Base-by-base conservation (phyloP, 2,797 vertebrate genomes). In the Capromys pilorides region DNA sequence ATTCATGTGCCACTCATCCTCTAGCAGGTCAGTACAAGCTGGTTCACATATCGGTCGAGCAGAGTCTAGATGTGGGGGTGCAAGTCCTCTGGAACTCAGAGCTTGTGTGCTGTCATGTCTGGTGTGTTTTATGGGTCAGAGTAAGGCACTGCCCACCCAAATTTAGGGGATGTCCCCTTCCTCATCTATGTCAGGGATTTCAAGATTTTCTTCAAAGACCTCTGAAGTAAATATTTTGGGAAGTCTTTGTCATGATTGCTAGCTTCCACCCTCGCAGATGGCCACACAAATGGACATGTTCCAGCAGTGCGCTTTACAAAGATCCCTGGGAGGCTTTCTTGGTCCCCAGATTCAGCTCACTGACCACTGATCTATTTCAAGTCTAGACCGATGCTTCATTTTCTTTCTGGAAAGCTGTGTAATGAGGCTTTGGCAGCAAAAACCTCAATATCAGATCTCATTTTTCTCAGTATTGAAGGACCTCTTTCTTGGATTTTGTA, bases 101-200 rank as follows among this genome's bases (percentile, higher is more conserved):
- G 19, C 54, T 41, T 33, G 28, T n/a, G 9, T 1, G 1, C 28
- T 16, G 5, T 1, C 7, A 21, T 12, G 11, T 79, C 41, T 6
- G 71, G 24, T 33, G 16, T 14, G 0, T 39, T 57, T 2, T 45
- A 1, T 0, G 0, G 12, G 24, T 75, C 66, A 75, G 5, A 33
- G 9, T 51, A 67, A 39, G 80, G 33, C 41, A 51, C 26, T 3
- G 31, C 0, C 2, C 41, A 57, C 66, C 28, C 45, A 7, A 45
- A n/a, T 12, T 41, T 31, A 5, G 81, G 21, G 21, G 5, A 1
- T 18, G 1, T 45, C 71, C 26, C 24, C 71, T 75, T 45, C 0
- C 1, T n/a, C 22, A 4, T 31, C 12, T 8, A 6, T 2, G 36
- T 49, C 16, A 78, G 61, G 19, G 28, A 6, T n/a, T 33, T 31